Conservation (phyloP, 2,113 vertebrate species). For the Ranitomeya imitator region DNA sequence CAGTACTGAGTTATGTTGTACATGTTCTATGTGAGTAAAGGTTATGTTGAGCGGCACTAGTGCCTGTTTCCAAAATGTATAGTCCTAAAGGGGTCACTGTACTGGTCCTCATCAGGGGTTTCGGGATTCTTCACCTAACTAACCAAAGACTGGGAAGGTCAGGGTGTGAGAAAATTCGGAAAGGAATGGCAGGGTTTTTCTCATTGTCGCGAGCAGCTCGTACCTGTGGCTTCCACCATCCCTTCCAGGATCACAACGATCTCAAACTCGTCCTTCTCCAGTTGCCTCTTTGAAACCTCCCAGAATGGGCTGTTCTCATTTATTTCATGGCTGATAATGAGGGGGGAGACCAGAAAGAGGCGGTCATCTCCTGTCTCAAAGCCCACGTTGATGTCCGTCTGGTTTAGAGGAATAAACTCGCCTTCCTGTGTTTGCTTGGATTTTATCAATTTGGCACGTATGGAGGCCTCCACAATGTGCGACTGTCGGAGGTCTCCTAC, state of each 20-base stretch:
- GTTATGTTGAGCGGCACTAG: no score
- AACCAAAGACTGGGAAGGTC: no score
- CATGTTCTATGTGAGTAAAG: no score
- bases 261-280: constrained; percentile 81
- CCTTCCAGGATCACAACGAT: constrained; percentile 87
- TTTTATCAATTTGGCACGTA: constrained; percentile 85
- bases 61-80: not conserved
- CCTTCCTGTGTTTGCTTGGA: constrained; percentile 87
- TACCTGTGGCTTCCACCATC: constrained; percentile 89
- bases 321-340: constrained; percentile 87
- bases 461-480: constrained; percentile 88
- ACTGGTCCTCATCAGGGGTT: not conserved
- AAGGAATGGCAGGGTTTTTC: not conserved
- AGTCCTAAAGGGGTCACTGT: not conserved
- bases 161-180: not conserved
- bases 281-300: constrained; percentile 79
- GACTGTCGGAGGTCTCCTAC: constrained; percentile 86
- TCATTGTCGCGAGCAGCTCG: not conserved
- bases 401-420: constrained; percentile 86
- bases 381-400: constrained; percentile 86
- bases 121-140: not conserved
- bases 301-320: constrained; percentile 84
- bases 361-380: constrained; percentile 86
- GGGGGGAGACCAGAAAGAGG: constrained; percentile 84
- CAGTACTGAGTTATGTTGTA: no score